A percentile compares a stretch with the other conserved stretches of the same genome.
These are phyloP conservation scores for Spatulosminthurus flaviceps DNA, from an alignment of 2,888 invertebrate genomes.

Conservation along the genomic window DNA sequence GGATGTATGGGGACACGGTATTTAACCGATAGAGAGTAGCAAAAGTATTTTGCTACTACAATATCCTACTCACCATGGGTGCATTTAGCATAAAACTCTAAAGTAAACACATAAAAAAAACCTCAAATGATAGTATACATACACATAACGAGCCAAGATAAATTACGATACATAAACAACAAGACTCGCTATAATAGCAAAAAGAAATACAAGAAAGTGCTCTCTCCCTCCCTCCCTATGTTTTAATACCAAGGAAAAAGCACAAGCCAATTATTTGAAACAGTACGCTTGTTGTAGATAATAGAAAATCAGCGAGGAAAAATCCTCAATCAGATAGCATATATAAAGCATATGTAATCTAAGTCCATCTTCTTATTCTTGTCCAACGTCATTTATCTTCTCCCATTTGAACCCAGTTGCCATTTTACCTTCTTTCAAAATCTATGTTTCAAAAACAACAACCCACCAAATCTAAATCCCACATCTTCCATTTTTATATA, in stretches of 20 bases:
- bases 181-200: constrained; percentile 1
- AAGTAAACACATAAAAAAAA: not conserved
- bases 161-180: not conserved
- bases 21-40: not conserved
- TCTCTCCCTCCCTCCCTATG: too few species aligned
- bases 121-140: too few species aligned
- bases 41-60: too few species aligned
- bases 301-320: constrained; percentile 34
- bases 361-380: constrained; percentile 22
- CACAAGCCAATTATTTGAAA: constrained; percentile 5
- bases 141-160: not conserved
- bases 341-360: not conserved
- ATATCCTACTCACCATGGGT: too few species aligned
- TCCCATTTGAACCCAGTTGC: not conserved
- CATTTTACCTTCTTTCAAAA: constrained; percentile 33
- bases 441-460: constrained; percentile 34
- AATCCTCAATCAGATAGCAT: constrained; percentile 28
- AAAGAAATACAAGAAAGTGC: too few species aligned
- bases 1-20: not conserved
- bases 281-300: constrained; percentile 8
- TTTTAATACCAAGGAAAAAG: not conserved
- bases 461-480: constrained; percentile 38
- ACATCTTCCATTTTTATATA: constrained; percentile 9
- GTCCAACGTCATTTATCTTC: constrained; percentile 42
- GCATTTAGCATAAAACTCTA: not conserved